phyloP scores from a whole-genome alignment of 2,888 invertebrate species.

The Lasioglossum villosulum region DNA sequence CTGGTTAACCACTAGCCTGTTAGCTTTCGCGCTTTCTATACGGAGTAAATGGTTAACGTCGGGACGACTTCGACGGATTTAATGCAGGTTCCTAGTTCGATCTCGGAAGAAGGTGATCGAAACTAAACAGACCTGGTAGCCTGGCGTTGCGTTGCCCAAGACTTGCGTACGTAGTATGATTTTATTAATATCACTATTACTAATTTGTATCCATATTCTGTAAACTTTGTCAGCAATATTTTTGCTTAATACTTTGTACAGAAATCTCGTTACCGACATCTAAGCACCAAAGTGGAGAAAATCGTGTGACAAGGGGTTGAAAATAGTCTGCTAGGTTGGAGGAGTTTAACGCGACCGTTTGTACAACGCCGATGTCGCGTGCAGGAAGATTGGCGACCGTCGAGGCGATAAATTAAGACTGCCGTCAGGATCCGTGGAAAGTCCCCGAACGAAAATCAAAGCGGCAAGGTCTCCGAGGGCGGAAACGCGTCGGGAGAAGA shows the following conservation, averaged over 20 bases:
- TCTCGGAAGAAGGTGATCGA: no score
- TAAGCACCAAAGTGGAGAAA: background rate
- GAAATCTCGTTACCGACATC: background rate
- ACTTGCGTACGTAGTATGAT: no score
- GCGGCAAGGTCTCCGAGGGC: background rate
- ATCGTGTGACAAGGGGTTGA: background rate
- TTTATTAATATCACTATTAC: no score
- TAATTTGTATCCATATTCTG: no score
- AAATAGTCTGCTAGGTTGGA: background rate
- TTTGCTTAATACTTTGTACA: no score
- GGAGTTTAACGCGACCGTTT: background rate
- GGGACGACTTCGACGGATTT: no score
- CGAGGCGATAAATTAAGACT: slow-evolving; percentile 6
- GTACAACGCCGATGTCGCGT: background rate
- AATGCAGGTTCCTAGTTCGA: no score
- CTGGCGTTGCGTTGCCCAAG: no score
- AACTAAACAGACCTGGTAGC: no score
- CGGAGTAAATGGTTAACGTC: background rate
- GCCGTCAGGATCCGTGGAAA: slow-evolving; percentile 1
- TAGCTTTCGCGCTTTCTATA: background rate
- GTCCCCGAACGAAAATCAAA: slow-evolving; percentile 2
- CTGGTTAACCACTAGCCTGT: background rate
- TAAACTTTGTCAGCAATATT: no score
- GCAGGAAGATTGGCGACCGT: slow-evolving; percentile 4
- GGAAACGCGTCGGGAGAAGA: background rate